Evolutionary conservation across 2,888 invertebrate species (phyloP), one percentile per base, ranked within the genome.

Genomic region (Drosophila anomelani): DNA sequence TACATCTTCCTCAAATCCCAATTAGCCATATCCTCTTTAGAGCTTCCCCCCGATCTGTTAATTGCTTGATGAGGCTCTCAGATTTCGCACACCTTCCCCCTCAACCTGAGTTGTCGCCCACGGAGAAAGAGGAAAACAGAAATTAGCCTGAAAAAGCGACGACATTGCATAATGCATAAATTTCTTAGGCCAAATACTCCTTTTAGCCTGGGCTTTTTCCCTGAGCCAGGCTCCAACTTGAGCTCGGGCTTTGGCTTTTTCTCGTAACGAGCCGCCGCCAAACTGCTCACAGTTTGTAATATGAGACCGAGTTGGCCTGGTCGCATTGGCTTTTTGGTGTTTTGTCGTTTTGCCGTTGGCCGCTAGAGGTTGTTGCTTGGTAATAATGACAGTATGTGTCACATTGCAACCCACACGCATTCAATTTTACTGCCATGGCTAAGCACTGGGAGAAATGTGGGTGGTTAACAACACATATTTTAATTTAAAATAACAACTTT

Each of bases 321-420:
- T 64, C 64, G 64, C 46, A 63, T 67, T 66, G 66, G 69, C 39
- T 56, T 47, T 55, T 66, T 53, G 62, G 47, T 49, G 70, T 66
- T 59, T 57, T 75, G 69, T 60, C 39, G 60, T 43, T 73, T 64
- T 69, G 77, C 55, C 55, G 66, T 60, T 68, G 77, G 75, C 67
- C 81, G 81, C 74, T 78, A 71, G 87, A 81, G 89, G 82, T 78
- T 86, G 88, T 78, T 85, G 80, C 80, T 77, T 88, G 87, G 88
- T 89, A 89, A 90, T 91, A 91, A 89, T 91, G 91, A 85, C 90
- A 91, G 87, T 84, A 90, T 91, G 85, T 91, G 91, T 88, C 90
- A 90, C 83, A 86, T 88, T 80, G 83, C 91, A 88, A 90, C 91
- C 89, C 90, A 91, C 91, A 90, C 86, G 85, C 86, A 88, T 89